Evolutionary conservation across 2,888 invertebrate species (phyloP).

Genomic region (Fragum fragum): DNA sequence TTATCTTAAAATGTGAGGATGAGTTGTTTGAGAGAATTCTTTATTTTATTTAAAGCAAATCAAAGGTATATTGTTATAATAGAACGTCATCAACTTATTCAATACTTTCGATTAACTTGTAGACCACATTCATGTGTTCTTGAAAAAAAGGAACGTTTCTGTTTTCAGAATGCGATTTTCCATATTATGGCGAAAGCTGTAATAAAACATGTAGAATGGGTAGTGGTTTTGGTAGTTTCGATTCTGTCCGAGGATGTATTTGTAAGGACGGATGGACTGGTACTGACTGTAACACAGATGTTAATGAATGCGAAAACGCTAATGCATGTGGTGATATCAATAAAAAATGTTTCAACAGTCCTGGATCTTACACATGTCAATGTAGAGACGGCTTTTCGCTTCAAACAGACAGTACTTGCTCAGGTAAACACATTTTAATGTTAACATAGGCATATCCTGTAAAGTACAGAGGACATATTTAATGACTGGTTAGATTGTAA

Average conservation of each 20-base stretch:
- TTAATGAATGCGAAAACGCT: conserved; percentile 50
- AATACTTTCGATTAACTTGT: no score
- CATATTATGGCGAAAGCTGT: conserved; percentile 52
- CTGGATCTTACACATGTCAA: conserved; percentile 59
- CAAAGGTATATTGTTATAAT: no score
- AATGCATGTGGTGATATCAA: conserved; percentile 50
- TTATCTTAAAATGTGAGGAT: no score
- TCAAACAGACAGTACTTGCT: conserved; percentile 40
- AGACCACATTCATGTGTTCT: no score
- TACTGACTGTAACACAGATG: conserved; percentile 45
- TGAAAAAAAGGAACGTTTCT: no score
- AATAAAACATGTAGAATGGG: conserved; percentile 47
- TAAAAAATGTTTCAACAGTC: conserved; percentile 64
- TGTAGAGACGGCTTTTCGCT: conserved; percentile 53
- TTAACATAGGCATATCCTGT: no score
- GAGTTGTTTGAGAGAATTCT: no score
- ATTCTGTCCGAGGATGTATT: conserved; percentile 55
- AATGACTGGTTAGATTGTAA: no score
- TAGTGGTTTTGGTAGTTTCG: conserved; percentile 44
- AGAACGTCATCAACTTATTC: no score
- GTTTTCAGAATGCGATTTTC: conserved; percentile 53
- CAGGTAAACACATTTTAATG: conserved; percentile 45
- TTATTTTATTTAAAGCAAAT: no score
- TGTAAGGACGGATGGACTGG: conserved; percentile 60
- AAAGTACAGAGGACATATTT: no score